Evolutionary conservation across 1,140 invertebrate genomes (phyloP).

Genomic region (Drosophila takahashii): DNA sequence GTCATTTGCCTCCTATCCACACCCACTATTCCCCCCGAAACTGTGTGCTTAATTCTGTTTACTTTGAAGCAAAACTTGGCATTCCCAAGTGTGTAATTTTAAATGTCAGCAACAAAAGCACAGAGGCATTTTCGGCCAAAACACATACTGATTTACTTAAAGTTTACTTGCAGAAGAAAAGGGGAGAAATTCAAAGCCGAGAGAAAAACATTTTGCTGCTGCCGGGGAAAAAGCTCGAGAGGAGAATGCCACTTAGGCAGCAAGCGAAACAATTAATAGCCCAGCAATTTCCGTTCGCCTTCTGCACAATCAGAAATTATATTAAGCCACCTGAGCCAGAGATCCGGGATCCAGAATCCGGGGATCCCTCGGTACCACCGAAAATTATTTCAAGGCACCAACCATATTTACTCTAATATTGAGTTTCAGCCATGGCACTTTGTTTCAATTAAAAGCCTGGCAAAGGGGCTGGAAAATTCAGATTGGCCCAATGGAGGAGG

Average conservation of each 20-base stretch:
- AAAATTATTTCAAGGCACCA: conserved; percentile 19
- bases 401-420: conserved; percentile 42
- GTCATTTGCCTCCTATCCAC: conserved; percentile 36
- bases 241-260: conserved; percentile 17
- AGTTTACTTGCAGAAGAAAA: conserved; percentile 29
- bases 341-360: not conserved
- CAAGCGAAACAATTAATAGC: conserved; percentile 32
- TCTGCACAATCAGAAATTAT: conserved; percentile 32
- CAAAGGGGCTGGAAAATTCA: conserved; percentile 24
- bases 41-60: conserved; percentile 73
- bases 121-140: conserved; percentile 28
- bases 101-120: conserved; percentile 71
- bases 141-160: conserved; percentile 51
- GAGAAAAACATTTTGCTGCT: conserved; percentile 12
- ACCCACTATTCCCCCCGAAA: not conserved
- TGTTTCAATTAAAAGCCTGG: conserved; percentile 43
- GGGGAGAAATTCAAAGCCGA: conserved; percentile 4
- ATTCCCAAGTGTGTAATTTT: conserved; percentile 80
- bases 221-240: not conserved
- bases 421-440: conserved; percentile 36
- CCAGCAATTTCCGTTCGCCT: conserved; percentile 19
- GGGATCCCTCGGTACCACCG: not conserved
- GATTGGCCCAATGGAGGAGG: conserved; percentile 3
- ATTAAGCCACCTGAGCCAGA: conserved; percentile 14
- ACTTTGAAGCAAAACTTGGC: conserved; percentile 68